phyloP scores from a whole-genome alignment of 2,888 invertebrate species.

The Xestia ashworthii region DNA sequence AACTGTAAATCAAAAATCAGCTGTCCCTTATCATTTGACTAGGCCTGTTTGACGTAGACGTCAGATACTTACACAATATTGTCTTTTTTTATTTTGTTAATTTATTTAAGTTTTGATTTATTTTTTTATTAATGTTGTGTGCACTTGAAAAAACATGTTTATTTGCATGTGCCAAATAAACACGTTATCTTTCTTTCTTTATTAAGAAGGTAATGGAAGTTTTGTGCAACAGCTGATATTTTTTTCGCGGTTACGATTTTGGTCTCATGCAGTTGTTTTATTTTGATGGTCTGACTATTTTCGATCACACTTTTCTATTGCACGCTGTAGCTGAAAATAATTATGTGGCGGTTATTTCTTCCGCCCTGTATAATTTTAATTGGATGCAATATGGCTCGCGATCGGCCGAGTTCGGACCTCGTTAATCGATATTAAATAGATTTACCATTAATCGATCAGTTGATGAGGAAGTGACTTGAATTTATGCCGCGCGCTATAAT shows the following conservation, averaged over 20 bases:
- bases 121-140: no score
- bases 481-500: slow-evolving; percentile 62
- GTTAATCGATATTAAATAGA: slow-evolving; percentile 77
- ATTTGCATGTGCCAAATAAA: no score
- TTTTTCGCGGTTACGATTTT: neutral
- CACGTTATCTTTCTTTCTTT: no score
- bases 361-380: slow-evolving; percentile 61
- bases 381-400: slow-evolving; percentile 66
- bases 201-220: neutral
- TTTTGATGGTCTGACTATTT: no score
- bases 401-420: slow-evolving; percentile 55
- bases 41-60: no score
- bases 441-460: slow-evolving; percentile 69
- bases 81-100: no score
- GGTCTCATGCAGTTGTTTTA: neutral
- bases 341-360: neutral
- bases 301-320: neutral
- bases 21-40: no score
- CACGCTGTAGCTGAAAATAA: neutral
- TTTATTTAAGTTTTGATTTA: no score
- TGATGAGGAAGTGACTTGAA: slow-evolving; percentile 71
- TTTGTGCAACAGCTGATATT: neutral
- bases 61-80: no score
- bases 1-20: neutral
- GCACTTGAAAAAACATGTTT: no score